These are phyloP conservation scores for Synergus gifuensis DNA, from an alignment of 2,888 invertebrate species.

Conservation along the genomic window DNA sequence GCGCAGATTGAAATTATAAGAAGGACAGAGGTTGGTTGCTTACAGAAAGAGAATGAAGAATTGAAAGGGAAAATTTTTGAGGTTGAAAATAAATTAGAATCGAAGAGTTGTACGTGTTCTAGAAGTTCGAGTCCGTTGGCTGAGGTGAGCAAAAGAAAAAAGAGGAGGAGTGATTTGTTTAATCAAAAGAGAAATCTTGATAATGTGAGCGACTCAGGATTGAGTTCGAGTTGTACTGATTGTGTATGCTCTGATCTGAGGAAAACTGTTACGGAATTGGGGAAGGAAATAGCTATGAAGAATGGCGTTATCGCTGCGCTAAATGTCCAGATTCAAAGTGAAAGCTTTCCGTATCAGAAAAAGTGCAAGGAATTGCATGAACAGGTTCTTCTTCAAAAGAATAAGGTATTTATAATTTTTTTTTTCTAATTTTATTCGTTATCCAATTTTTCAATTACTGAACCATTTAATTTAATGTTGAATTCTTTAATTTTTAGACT, in stretches of 20 bases:
- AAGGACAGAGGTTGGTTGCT: not conserved
- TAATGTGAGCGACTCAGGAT: slow-evolving; percentile 43
- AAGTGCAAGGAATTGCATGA: slow-evolving; percentile 70
- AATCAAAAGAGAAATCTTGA: slow-evolving; percentile 65
- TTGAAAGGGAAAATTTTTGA: slow-evolving; percentile 54
- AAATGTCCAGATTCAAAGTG: slow-evolving; percentile 67
- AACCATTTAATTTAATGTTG: not conserved
- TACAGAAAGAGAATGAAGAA: slow-evolving; percentile 49
- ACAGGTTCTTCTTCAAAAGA: slow-evolving; percentile 56
- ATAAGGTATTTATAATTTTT: slow-evolving; percentile 59
- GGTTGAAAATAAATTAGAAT: slow-evolving; percentile 56
- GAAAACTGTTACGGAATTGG: slow-evolving; percentile 63
- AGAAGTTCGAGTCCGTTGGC: slow-evolving; percentile 63
- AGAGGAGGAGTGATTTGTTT: slow-evolving; percentile 63
- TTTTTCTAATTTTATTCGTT: slow-evolving; percentile 33
- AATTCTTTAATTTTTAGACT: slow-evolving; percentile 55
- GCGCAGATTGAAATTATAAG: slow-evolving; percentile 5
- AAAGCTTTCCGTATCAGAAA: slow-evolving; percentile 68
- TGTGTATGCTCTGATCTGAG: slow-evolving; percentile 54
- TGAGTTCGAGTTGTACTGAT: slow-evolving; percentile 45
- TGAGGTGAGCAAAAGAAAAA: slow-evolving; percentile 57
- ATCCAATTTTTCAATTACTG: slow-evolving; percentile 9
- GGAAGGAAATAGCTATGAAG: slow-evolving; percentile 67
- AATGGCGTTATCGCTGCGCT: slow-evolving; percentile 69
- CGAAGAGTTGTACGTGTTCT: slow-evolving; percentile 57